Evolutionary conservation across 2,113 vertebrate species (phyloP).

Genomic region (Protobothrops mucrosquamatus): DNA sequence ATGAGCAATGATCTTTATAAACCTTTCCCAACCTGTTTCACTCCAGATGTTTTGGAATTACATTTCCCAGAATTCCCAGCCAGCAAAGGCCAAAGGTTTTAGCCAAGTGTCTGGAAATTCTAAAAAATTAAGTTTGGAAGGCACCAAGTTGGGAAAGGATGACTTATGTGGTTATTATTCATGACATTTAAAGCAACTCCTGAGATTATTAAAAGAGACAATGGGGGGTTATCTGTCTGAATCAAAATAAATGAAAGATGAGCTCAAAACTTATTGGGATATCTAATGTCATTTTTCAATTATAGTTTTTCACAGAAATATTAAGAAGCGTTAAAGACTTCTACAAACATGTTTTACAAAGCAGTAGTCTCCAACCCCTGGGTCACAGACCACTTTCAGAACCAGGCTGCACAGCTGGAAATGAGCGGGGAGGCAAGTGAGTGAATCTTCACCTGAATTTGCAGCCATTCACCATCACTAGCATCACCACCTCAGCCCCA

Average conservation of each 20-base stretch:
- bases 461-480: not conserved
- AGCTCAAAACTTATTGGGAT: not conserved
- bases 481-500: not conserved
- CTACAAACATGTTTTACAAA: not conserved
- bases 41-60: not conserved
- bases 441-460: not conserved
- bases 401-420: not conserved
- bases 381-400: not conserved
- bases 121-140: not conserved
- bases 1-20: not conserved
- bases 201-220: not conserved
- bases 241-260: not conserved
- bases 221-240: not conserved
- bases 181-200: not conserved
- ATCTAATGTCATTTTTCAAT: not conserved
- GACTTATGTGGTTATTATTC: not conserved
- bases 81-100: not conserved
- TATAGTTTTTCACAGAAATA: not conserved
- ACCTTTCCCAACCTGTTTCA: not conserved
- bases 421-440: not conserved
- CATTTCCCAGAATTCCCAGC: not conserved
- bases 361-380: not conserved
- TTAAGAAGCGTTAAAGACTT: not conserved
- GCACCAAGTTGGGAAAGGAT: not conserved
- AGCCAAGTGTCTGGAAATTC: not conserved